phyloP scores from a whole-genome alignment of 2,113 vertebrate species.

The Malurus melanocephalus region DNA sequence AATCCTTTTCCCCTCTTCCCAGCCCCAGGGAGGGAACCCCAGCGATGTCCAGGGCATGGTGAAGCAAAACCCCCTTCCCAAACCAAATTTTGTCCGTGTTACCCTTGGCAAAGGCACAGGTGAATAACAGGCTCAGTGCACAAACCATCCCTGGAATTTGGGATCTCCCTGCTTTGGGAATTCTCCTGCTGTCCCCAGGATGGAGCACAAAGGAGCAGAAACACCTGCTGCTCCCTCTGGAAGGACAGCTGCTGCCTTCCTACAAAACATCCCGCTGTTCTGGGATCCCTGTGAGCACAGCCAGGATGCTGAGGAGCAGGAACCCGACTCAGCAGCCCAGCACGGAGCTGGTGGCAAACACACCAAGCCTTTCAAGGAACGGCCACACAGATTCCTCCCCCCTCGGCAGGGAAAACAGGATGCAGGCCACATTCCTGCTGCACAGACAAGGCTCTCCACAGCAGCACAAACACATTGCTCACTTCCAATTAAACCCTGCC shows the following conservation, averaged over 20 bases:
- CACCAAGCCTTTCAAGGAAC: slow-evolving; percentile 19
- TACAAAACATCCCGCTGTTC: not conserved
- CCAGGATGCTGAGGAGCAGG: slow-evolving; percentile 1
- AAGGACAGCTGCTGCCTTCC: not conserved
- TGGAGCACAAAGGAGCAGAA: fast-evolving
- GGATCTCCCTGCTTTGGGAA: not conserved
- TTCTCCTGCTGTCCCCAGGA: not conserved
- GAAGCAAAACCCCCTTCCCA: not conserved
- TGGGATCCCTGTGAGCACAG: not conserved
- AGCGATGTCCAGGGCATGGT: not conserved
- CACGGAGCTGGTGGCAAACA: slow-evolving; percentile 47
- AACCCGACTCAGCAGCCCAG: slow-evolving; percentile 4
- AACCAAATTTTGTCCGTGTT: not conserved
- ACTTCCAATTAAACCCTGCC: slow-evolving; percentile 69
- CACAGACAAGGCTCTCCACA: slow-evolving; percentile 66
- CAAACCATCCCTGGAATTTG: fast-evolving
- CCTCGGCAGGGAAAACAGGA: slow-evolving; percentile 80
- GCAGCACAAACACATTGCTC: slow-evolving; percentile 65
- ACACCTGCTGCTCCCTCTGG: not conserved
- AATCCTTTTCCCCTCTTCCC: no score
- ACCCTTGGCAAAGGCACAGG: not conserved
- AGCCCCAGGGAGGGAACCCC: no score
- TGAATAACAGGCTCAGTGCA: not conserved
- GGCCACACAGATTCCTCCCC: slow-evolving; percentile 8
- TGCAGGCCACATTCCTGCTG: slow-evolving; percentile 78